phyloP scores from a whole-genome alignment of 2,797 vertebrate genomes.

The Crocodylus rhombifer region DNA sequence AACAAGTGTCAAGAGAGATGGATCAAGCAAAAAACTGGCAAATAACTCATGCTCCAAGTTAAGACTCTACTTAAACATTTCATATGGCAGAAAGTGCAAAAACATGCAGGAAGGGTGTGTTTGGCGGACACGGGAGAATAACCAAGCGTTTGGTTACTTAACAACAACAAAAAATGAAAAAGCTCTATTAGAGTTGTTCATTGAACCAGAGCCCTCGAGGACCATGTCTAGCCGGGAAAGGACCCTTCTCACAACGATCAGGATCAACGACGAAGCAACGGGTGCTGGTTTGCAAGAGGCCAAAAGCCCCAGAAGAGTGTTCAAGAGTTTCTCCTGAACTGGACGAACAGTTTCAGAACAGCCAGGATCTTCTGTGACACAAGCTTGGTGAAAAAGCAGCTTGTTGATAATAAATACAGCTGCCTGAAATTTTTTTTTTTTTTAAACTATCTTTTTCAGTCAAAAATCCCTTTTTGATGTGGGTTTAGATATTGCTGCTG shows the following conservation, averaged over 20 bases:
- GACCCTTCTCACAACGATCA: background rate
- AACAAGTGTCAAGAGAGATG: slow-evolving; percentile 44
- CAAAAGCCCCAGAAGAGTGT: background rate
- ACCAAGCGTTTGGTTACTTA: slow-evolving; percentile 38
- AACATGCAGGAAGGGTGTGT: background rate
- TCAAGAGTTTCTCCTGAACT: background rate
- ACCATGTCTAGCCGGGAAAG: background rate
- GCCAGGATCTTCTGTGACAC: slow-evolving; percentile 15
- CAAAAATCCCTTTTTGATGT: too few relatives aligned
- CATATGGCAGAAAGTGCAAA: slow-evolving; percentile 23
- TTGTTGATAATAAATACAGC: background rate
- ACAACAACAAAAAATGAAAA: background rate
- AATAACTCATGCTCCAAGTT: background rate
- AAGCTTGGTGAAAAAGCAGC: slow-evolving; percentile 3
- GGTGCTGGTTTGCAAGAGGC: background rate
- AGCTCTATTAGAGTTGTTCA: slow-evolving; percentile 28
- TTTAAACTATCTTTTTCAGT: too few relatives aligned
- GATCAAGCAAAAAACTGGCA: slow-evolving; percentile 34
- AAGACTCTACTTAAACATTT: slow-evolving; percentile 2
- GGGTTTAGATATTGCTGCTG: too few relatives aligned
- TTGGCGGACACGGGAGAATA: background rate
- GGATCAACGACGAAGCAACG: background rate
- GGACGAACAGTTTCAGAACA: background rate
- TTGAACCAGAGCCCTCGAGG: background rate
- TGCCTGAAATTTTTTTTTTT: background rate